A percentile compares a stretch with the other conserved stretches of the same genome.
Evolutionary conservation across 1,140 invertebrate species (phyloP).

Genomic region (Scaptomyza montana): DNA sequence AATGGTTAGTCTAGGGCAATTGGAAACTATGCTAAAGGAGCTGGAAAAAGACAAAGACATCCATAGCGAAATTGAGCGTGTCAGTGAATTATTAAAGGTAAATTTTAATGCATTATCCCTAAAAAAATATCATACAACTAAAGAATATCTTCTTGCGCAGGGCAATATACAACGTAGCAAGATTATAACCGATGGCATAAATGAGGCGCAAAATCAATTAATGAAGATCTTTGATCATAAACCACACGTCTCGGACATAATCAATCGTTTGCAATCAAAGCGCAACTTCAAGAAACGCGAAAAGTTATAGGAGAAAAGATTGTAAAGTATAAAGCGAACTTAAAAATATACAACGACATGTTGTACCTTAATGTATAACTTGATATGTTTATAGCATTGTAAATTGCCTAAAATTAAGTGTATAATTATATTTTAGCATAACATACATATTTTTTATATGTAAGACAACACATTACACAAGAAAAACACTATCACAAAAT

Average conservation of each 20-base stretch:
- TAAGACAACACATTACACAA: conserved; percentile 55
- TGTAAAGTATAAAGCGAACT: conserved; percentile 29
- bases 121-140: background rate
- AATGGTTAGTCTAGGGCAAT: conserved; percentile 86
- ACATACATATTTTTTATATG: conserved; percentile 45
- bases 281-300: conserved; percentile 95
- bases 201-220: conserved; percentile 93
- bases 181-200: conserved; percentile 95
- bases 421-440: conserved; percentile 16
- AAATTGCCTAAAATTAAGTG: conserved; percentile 30
- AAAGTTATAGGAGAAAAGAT: conserved; percentile 83
- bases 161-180: conserved; percentile 97
- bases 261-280: conserved; percentile 95
- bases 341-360: conserved; percentile 33
- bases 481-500: conserved; percentile 34
- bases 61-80: conserved; percentile 88
- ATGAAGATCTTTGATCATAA: conserved; percentile 96
- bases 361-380: conserved; percentile 37
- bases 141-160: conserved; percentile 84
- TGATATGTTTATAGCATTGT: conserved; percentile 30
- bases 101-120: background rate
- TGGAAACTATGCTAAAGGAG: conserved; percentile 87
- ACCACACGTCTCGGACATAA: conserved; percentile 93
- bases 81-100: conserved; percentile 92
- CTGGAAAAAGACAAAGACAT: conserved; percentile 87